Base-by-base conservation (phyloP, 2,797 vertebrate genomes). In the Falco novaeseelandiae region DNA sequence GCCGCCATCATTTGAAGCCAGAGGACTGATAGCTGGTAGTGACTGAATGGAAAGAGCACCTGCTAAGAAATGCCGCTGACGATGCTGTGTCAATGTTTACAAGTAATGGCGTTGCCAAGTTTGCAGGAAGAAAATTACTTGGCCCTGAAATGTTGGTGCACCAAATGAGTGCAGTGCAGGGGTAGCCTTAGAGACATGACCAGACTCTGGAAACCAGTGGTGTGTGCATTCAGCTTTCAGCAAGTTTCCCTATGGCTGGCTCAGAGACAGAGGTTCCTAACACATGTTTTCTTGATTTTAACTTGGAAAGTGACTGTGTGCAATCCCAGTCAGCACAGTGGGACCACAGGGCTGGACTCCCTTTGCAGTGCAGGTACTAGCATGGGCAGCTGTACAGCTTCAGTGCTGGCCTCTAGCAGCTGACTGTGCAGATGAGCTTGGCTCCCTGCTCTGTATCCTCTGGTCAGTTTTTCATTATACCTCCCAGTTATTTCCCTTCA, bases 21-120 rank as follows among this genome's bases (percentile, higher is more conserved):
- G 10, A 27, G 40, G 27, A 65, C 42, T 83, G n/a, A 87, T 74
- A 73, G 44, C 67, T 89, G 69, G 61, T 58, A 46, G 19, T 76
- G 74, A 90, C 73, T 46, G 61, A 90, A 90, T 69, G 81, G 76
- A 89, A 94, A 91, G 71, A 85, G 27, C 15, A 59, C 79, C 90
- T 66, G 67, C 70, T 78, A 46, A 80, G 46, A 89, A 84, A 77
- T 57, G 21, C 26, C 12, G 0, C 8, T 76, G 65, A 6, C 62
- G 42, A 34, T 69, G 18, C 17, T 6, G 0, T 65, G 57, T 21
- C 8, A 0, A 40, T 54, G 36, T 74, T 87, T 54, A 57, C 34
- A 46, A 61, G 12, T 17, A 61, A 25, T 1, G 1, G 10, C 38
- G 26, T 11, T 89, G 72, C 36, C 27, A 84, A 51, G 85, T 55